These are phyloP conservation scores for Magallana angulata DNA, from an alignment of 1,140 invertebrate genomes.

Conservation along the genomic window DNA sequence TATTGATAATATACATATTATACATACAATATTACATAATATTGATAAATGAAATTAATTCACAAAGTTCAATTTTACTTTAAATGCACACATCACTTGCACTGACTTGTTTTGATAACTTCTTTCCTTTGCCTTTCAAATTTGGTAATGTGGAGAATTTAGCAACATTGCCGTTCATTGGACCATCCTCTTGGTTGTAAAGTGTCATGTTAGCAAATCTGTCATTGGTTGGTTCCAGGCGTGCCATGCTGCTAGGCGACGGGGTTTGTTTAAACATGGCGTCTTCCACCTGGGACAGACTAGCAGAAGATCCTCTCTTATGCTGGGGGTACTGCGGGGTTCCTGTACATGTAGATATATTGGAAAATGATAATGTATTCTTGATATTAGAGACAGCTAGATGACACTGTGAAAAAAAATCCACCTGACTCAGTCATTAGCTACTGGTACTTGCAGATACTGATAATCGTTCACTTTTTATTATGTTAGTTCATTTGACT, in stretches of 20 bases:
- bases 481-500: no score
- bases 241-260: constrained; percentile 57
- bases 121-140: constrained; percentile 51
- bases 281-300: constrained; percentile 75
- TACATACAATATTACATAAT: no score
- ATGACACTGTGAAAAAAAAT: no score
- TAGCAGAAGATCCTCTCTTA: constrained; percentile 75
- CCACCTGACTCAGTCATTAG: no score
- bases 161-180: constrained; percentile 54
- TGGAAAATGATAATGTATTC: no score
- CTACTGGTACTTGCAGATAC: no score
- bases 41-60: no score
- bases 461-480: no score
- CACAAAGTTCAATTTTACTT: no score
- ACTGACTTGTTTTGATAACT: constrained; percentile 34
- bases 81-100: no score
- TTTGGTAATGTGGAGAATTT: constrained; percentile 60
- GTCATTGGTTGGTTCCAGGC: constrained; percentile 20
- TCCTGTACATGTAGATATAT: constrained; percentile 28
- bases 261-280: constrained; percentile 65
- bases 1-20: no score
- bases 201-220: neutral
- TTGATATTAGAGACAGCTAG: no score
- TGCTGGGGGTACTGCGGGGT: constrained; percentile 57
- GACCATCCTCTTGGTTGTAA: constrained; percentile 19